These are phyloP conservation scores for Neuroterus valhalla DNA, from an alignment of 1,140 invertebrate genomes.

Conservation along the genomic window DNA sequence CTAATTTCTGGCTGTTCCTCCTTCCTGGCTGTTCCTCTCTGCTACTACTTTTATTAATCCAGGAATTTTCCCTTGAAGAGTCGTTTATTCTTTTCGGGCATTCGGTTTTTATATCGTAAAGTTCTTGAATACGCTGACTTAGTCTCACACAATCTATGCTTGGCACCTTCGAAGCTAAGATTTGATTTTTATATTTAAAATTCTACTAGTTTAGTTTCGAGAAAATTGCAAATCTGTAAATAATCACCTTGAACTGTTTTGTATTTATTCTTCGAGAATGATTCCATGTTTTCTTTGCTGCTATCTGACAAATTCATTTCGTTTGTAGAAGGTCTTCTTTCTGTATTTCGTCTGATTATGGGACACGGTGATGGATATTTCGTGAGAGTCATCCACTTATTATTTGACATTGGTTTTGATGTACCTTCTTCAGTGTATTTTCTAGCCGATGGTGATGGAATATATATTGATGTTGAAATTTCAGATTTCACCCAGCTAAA, in stretches of 20 bases:
- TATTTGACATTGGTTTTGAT: slow-evolving; percentile 4
- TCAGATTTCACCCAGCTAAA: slow-evolving; percentile 54
- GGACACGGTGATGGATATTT: slow-evolving; percentile 53
- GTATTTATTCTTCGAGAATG: neutral
- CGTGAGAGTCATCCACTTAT: slow-evolving; percentile 57
- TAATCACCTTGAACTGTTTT: neutral
- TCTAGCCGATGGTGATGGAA: slow-evolving; percentile 45
- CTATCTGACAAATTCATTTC: neutral
- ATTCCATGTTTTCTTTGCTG: neutral
- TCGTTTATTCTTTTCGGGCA: slow-evolving; percentile 55
- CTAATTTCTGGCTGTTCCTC: slow-evolving; percentile 59
- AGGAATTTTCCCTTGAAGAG: slow-evolving; percentile 39
- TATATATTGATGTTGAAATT: slow-evolving; percentile 46
- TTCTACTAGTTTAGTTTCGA: neutral
- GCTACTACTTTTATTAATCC: slow-evolving; percentile 63
- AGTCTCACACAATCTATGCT: slow-evolving; percentile 36
- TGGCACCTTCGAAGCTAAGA: neutral
- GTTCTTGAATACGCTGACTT: slow-evolving; percentile 60
- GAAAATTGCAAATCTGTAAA: neutral
- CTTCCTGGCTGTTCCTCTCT: slow-evolving; percentile 56
- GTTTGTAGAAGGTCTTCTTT: slow-evolving; percentile 1
- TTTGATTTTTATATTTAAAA: neutral
- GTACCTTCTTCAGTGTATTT: slow-evolving; percentile 39
- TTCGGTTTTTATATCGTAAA: slow-evolving; percentile 66
- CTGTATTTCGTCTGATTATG: slow-evolving; percentile 35